phyloP scores from a whole-genome alignment of 1,140 invertebrate genomes.

The Centruroides vittatus region DNA sequence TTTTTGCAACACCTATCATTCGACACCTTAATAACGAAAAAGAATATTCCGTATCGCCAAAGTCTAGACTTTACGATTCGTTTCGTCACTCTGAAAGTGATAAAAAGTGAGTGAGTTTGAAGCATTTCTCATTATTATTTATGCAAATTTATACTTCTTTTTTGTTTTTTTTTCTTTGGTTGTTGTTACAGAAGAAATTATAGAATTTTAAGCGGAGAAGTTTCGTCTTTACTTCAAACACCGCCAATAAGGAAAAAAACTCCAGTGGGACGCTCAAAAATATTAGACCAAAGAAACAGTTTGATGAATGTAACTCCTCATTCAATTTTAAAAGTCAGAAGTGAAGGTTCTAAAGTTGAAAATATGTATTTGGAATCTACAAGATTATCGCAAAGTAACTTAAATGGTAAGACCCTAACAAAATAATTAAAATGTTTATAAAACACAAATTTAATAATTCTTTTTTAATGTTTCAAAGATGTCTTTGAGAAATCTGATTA shows the following conservation, averaged over 20 bases:
- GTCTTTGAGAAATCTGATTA: too few relatives aligned
- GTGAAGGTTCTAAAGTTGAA: too few relatives aligned
- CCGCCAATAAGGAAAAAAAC: slow-evolving; percentile 6
- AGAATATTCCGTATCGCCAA: slow-evolving; percentile 3
- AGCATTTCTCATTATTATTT: not conserved
- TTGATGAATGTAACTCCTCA: too few relatives aligned
- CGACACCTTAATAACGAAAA: not conserved
- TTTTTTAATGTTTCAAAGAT: too few relatives aligned
- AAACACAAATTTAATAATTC: too few relatives aligned
- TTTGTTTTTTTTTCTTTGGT: not conserved
- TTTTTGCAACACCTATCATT: not conserved
- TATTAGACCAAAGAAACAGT: too few relatives aligned
- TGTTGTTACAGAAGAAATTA: not conserved
- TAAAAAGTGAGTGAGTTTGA: not conserved
- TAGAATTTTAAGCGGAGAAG: slow-evolving; percentile 5
- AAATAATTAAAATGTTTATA: too few relatives aligned
- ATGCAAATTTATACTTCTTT: not conserved
- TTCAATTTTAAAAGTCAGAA: too few relatives aligned
- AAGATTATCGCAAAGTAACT: too few relatives aligned
- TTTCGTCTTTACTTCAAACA: slow-evolving; percentile 9
- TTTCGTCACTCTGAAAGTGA: slow-evolving; percentile 5
- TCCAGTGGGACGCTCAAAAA: not conserved
- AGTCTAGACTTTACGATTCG: slow-evolving; percentile 6
- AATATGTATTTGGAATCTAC: too few relatives aligned
- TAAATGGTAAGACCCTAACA: too few relatives aligned